phyloP scores from a whole-genome alignment of 2,113 vertebrate genomes.

The Steatornis caripensis region DNA sequence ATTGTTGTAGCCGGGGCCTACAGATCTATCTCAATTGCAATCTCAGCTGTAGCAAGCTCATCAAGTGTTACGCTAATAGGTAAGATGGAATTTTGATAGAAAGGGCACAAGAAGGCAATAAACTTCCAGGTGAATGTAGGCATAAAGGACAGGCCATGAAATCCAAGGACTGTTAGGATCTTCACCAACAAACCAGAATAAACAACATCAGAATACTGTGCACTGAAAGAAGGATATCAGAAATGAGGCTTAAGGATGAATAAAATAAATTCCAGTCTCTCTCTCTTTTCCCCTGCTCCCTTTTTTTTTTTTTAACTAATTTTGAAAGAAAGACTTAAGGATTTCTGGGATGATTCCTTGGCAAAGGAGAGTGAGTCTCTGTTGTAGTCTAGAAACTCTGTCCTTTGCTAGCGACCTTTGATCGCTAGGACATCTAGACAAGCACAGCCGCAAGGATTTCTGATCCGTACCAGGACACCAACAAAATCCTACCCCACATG shows the following conservation, averaged over 20 bases:
- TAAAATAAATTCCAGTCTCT: background rate
- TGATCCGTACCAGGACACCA: background rate
- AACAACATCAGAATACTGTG: background rate
- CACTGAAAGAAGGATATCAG: background rate
- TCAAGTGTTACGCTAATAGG: background rate
- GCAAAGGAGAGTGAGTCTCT: background rate
- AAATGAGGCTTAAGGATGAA: background rate
- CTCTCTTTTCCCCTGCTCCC: too few species aligned
- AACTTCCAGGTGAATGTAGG: background rate
- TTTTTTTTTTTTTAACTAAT: background rate
- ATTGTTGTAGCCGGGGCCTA: accelerated
- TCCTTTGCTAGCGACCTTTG: background rate
- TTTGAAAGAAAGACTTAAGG: background rate
- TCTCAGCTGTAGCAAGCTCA: background rate
- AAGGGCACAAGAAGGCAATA: background rate
- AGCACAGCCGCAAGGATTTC: background rate
- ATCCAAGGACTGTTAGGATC: background rate
- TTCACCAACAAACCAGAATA: background rate
- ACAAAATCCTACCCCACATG: background rate
- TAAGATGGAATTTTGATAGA: background rate
- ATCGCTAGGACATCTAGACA: background rate
- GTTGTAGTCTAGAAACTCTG: background rate
- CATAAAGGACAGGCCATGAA: background rate
- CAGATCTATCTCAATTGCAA: background rate
- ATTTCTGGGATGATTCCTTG: background rate